phyloP scores from a whole-genome alignment of 2,888 invertebrate species.

The Erynnis tages region DNA sequence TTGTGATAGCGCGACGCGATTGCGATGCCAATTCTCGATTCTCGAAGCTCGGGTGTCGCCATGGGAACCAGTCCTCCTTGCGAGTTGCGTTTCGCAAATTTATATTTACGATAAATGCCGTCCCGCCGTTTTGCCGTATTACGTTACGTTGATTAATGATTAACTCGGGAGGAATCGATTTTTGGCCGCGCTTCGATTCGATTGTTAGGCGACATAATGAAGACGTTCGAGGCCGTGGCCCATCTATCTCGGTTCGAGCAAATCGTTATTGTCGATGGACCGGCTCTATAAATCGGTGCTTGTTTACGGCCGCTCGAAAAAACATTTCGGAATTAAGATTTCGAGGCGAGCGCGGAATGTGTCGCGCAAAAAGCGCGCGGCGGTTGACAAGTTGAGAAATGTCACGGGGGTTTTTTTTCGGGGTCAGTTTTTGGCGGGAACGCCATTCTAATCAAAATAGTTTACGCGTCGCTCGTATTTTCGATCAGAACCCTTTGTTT shows the following conservation, averaged over 20 bases:
- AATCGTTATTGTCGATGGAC: constrained; percentile 59
- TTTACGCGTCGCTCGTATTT: constrained; percentile 65
- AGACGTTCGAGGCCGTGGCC: constrained; percentile 51
- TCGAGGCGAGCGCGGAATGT: constrained; percentile 66
- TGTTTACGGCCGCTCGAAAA: constrained; percentile 54
- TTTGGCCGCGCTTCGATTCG: constrained; percentile 5
- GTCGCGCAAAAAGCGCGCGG: constrained; percentile 63
- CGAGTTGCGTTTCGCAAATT: constrained; percentile 67
- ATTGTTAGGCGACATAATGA: constrained; percentile 52
- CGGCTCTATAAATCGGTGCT: constrained; percentile 60
- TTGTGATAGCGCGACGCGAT: constrained; percentile 72
- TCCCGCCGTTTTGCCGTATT: constrained; percentile 66
- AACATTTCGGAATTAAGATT: constrained; percentile 72
- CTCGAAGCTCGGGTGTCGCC: constrained; percentile 61
- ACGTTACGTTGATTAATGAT: constrained; percentile 73
- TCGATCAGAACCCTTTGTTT: constrained; percentile 44
- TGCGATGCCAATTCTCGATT: constrained; percentile 68
- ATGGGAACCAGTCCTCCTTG: constrained; percentile 47
- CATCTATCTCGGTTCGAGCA: constrained; percentile 50
- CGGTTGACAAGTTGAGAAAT: constrained; percentile 74
- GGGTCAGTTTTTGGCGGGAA: constrained; percentile 66
- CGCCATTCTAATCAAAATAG: constrained; percentile 81
- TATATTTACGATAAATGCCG: constrained; percentile 75
- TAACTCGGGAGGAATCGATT: constrained; percentile 38
- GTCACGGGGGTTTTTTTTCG: constrained; percentile 57